Conservation (phyloP, 1,140 invertebrate species). For the Olivierus martensii region DNA sequence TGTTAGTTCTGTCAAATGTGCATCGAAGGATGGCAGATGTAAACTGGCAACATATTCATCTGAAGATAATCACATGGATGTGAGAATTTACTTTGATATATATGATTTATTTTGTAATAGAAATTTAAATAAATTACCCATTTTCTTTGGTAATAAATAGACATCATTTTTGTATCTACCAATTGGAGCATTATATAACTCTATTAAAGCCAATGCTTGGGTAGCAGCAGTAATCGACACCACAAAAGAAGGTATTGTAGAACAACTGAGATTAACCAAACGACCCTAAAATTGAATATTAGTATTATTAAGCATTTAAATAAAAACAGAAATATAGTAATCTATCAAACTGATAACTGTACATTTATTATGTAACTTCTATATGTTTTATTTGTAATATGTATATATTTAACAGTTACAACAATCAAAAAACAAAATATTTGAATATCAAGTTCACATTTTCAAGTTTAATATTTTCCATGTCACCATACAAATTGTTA, state of each 20-base stretch:
- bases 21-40: conserved; percentile 92
- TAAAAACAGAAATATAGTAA: too few relatives aligned
- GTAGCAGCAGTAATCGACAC: conserved; percentile 90
- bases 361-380: too few relatives aligned
- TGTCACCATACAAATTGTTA: too few relatives aligned
- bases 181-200: conserved; percentile 86
- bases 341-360: too few relatives aligned
- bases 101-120: neutral
- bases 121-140: conserved; percentile 49
- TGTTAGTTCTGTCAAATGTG: conserved; percentile 84
- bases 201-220: conserved; percentile 88
- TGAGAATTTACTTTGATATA: neutral
- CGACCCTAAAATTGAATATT: conserved; percentile 48
- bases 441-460: too few relatives aligned
- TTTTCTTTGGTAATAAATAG: conserved; percentile 94
- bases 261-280: conserved; percentile 90
- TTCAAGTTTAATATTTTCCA: too few relatives aligned
- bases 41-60: conserved; percentile 95
- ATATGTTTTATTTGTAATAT: too few relatives aligned
- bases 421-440: too few relatives aligned
- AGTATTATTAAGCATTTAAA: too few relatives aligned
- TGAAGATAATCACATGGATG: conserved; percentile 31
- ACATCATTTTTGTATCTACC: conserved; percentile 94
- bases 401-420: too few relatives aligned
- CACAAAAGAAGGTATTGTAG: conserved; percentile 92